Evolutionary conservation across 2,797 vertebrate species (phyloP).

Genomic region (Premnoplex brunnescens): DNA sequence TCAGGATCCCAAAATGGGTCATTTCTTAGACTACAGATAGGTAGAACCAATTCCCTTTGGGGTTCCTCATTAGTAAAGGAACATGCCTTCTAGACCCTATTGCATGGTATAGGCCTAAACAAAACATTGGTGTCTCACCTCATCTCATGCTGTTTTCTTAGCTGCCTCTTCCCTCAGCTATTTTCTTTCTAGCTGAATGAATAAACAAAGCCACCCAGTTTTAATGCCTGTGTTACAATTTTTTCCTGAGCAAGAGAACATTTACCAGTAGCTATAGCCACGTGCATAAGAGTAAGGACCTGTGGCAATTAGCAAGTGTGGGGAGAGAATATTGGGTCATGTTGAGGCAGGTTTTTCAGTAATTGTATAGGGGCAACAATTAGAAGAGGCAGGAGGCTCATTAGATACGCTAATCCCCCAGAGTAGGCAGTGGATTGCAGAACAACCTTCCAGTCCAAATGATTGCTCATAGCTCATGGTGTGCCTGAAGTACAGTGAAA

Average conservation of each 20-base stretch:
- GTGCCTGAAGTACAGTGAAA: conserved; percentile 6
- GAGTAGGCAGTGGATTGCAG: conserved; percentile 64
- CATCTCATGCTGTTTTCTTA: background rate
- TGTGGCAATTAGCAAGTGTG: conserved; percentile 26
- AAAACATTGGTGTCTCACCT: background rate
- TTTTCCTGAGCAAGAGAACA: conserved; percentile 34
- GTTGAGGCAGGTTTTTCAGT: conserved; percentile 60
- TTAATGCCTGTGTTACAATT: conserved; percentile 35
- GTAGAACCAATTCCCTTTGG: background rate
- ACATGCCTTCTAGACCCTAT: background rate
- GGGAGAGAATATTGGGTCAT: conserved; percentile 60
- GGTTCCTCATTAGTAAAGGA: background rate
- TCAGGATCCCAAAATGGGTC: background rate
- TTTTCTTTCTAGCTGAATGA: background rate
- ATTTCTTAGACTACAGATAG: background rate
- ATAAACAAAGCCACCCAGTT: conserved; percentile 55
- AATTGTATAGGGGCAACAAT: conserved; percentile 55
- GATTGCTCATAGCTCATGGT: conserved; percentile 42
- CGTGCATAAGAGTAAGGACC: conserved; percentile 2
- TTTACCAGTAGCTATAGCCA: conserved; percentile 42
- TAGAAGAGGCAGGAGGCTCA: conserved; percentile 56
- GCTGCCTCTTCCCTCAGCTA: conserved; percentile 2
- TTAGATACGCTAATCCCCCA: conserved; percentile 46
- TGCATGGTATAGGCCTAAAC: background rate
- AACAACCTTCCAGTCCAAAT: conserved; percentile 20